Conservation (phyloP, 2,797 vertebrate species). For the Eupleurogrammus muticus region DNA sequence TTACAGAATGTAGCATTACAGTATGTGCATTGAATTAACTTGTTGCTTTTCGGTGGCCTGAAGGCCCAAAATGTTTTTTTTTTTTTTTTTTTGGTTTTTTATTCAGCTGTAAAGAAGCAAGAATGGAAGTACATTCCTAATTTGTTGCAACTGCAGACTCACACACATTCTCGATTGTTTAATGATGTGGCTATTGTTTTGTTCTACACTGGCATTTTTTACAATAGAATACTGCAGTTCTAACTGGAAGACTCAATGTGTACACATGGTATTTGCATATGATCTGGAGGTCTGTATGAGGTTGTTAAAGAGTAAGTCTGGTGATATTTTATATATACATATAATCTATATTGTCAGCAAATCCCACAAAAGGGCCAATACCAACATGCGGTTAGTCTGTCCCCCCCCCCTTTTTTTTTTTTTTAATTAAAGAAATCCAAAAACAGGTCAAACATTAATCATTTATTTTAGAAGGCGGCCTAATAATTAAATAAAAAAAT, state of each 20-base stretch:
- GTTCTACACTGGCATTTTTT: constrained; percentile 55
- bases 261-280: constrained; percentile 21
- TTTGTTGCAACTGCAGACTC: constrained; percentile 33
- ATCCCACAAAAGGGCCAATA: constrained; percentile 5
- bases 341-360: constrained; percentile 21
- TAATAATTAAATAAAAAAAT: too few species aligned
- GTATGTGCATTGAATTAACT: constrained; percentile 56
- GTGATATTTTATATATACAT: neutral
- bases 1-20: constrained; percentile 76
- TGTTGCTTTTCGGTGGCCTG: constrained; percentile 32
- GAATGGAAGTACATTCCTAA: constrained; percentile 58
- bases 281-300: neutral
- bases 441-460: too few species aligned
- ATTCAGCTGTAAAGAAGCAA: constrained; percentile 51
- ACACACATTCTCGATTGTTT: constrained; percentile 32
- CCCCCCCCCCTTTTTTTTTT: too few species aligned
- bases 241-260: constrained; percentile 13
- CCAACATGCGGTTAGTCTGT: too few species aligned
- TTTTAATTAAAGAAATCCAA: too few species aligned
- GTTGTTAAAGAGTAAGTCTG: constrained; percentile 3
- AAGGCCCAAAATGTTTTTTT: constrained; percentile 41
- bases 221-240: constrained; percentile 26
- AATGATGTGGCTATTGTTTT: constrained; percentile 58
- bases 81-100: too few species aligned
- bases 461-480: too few species aligned